phyloP scores from a whole-genome alignment of 2,113 vertebrate genomes.

The Phainopepla nitens region DNA sequence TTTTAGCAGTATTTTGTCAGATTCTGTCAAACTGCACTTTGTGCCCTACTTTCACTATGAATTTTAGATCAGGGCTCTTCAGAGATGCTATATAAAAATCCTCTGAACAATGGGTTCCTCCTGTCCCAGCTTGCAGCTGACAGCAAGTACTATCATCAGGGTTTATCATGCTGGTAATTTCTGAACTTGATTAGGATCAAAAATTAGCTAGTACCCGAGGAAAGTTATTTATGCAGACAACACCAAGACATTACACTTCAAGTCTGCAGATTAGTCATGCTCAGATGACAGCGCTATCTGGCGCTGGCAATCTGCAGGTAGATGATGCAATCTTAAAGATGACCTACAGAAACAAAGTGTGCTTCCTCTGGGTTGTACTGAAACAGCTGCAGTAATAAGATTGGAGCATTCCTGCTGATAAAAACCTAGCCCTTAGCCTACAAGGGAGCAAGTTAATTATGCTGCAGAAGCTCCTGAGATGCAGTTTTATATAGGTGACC shows the following conservation, averaged over 20 bases:
- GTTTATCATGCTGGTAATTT: not conserved
- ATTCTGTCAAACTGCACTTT: not conserved
- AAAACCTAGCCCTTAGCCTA: constrained; percentile 12
- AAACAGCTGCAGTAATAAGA: constrained; percentile 9
- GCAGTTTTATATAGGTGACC: constrained; percentile 45
- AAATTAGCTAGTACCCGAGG: not conserved
- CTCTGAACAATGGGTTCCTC: not conserved
- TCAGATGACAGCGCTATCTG: constrained; percentile 38
- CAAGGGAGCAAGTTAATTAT: constrained; percentile 13
- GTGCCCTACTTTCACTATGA: not conserved
- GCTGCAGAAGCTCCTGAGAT: constrained; percentile 10
- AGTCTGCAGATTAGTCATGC: constrained; percentile 21
- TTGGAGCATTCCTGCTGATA: not conserved
- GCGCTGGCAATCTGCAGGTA: constrained; percentile 52
- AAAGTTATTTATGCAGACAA: constrained; percentile 42
- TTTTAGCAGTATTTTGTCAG: not conserved
- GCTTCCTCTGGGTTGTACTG: not conserved
- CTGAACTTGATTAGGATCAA: constrained; percentile 17
- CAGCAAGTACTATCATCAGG: not conserved
- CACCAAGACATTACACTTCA: not conserved
- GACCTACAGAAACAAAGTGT: constrained; percentile 34
- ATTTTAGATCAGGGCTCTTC: not conserved
- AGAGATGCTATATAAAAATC: not conserved
- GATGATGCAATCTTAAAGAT: constrained; percentile 60
- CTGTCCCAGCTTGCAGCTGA: not conserved